These are phyloP conservation scores for Pasiphila rectangulata DNA, from an alignment of 2,888 invertebrate species.

Conservation along the genomic window DNA sequence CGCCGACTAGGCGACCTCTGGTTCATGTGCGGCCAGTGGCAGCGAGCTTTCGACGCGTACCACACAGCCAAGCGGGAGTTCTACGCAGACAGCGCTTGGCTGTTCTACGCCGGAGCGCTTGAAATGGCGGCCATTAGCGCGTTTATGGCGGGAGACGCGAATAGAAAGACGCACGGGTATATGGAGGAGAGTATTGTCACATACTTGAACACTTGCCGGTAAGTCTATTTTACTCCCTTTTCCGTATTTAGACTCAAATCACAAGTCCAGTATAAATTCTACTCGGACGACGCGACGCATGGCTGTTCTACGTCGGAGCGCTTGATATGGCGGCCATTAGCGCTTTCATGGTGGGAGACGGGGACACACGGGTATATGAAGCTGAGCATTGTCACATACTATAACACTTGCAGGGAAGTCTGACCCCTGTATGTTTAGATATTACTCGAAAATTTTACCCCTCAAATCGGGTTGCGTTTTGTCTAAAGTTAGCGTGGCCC, in stretches of 20 bases:
- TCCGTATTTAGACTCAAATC: conserved; percentile 96
- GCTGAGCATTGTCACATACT: conserved; percentile 94
- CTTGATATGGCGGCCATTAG: conserved; percentile 97
- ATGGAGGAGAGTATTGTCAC: conserved; percentile 97
- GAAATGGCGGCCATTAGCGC: conserved; percentile 97
- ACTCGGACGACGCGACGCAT: conserved; percentile 97
- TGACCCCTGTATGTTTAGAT: no score
- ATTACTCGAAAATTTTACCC: no score
- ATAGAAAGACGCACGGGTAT: conserved; percentile 90
- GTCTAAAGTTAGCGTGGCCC: no score
- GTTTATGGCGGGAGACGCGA: conserved; percentile 91
- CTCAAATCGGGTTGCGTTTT: no score
- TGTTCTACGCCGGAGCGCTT: conserved; percentile 97
- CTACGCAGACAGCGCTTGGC: conserved; percentile 97
- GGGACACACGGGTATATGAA: conserved; percentile 94
- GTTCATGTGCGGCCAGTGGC: conserved; percentile 97
- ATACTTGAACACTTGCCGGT: conserved; percentile 95
- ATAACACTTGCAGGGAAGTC: conserved; percentile 80
- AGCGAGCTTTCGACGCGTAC: conserved; percentile 94
- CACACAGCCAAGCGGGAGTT: conserved; percentile 99
- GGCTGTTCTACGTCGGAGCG: conserved; percentile 98
- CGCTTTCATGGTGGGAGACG: conserved; percentile 92
- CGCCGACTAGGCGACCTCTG: conserved; percentile 96
- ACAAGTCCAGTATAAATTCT: conserved; percentile 98
- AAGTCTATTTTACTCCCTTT: not conserved